Evolutionary conservation across 1,140 invertebrate genomes (phyloP).

Genomic region (Argopecten irradians): DNA sequence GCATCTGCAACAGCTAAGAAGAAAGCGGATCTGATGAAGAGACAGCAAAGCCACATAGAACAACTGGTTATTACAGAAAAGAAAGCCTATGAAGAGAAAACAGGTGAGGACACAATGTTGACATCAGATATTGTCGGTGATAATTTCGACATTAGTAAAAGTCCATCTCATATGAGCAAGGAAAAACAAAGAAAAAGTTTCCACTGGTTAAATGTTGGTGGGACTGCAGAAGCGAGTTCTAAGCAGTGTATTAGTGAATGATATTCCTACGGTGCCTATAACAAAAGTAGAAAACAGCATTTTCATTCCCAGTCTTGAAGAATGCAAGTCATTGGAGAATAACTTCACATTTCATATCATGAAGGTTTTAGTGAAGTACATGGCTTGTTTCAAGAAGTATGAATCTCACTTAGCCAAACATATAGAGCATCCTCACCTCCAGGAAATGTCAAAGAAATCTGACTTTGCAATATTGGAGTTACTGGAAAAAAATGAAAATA

Average conservation of each 20-base stretch:
- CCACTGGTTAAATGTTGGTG: conserved; percentile 48
- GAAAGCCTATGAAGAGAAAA: background rate
- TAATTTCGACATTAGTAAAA: conserved; percentile 46
- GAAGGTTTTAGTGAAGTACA: conserved; percentile 36
- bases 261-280: conserved; percentile 24
- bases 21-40: background rate
- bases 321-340: conserved; percentile 12
- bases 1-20: conserved; percentile 25
- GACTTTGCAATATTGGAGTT: conserved; percentile 42
- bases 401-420: conserved; percentile 20
- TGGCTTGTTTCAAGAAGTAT: conserved; percentile 25
- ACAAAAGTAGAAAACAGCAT: conserved; percentile 18
- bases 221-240: conserved; percentile 29
- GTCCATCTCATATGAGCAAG: conserved; percentile 38
- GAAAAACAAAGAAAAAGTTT: conserved; percentile 40
- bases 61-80: background rate
- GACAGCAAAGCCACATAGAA: background rate
- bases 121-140: conserved; percentile 45
- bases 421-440: conserved; percentile 40
- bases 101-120: background rate
- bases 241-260: background rate
- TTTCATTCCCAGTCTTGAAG: conserved; percentile 35
- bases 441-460: conserved; percentile 47
- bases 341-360: conserved; percentile 28
- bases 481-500: conserved; percentile 42